These are phyloP conservation scores for Bursaphelenchus mucronatus DNA, from an alignment of 1,140 invertebrate species.

Conservation along the genomic window DNA sequence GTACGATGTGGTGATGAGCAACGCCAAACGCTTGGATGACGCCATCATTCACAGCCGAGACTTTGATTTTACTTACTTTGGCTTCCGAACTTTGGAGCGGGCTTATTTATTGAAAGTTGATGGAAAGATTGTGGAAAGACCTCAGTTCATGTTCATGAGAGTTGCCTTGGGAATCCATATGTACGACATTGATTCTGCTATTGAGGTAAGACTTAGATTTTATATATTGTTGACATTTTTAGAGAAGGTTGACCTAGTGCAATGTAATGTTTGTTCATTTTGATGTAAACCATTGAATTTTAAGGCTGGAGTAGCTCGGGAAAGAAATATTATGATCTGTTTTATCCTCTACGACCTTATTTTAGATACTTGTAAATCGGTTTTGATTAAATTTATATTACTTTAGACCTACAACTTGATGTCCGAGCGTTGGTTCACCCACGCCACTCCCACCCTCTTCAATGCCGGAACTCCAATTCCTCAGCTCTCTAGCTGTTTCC, in stretches of 20 bases:
- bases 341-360: too few species aligned
- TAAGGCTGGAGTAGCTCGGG: too few species aligned
- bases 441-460: slow-evolving; percentile 91
- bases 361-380: too few species aligned
- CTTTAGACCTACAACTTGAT: slow-evolving; percentile 80
- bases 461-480: slow-evolving; percentile 83
- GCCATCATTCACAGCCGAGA: slow-evolving; percentile 93
- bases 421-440: slow-evolving; percentile 90
- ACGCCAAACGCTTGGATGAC: slow-evolving; percentile 79
- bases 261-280: too few species aligned
- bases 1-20: slow-evolving; percentile 77
- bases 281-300: too few species aligned
- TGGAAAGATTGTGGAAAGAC: slow-evolving; percentile 85
- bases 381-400: slow-evolving; percentile 61
- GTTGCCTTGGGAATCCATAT: slow-evolving; percentile 90
- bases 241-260: too few species aligned
- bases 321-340: too few species aligned
- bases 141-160: slow-evolving; percentile 96
- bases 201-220: slow-evolving; percentile 72
- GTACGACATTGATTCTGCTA: slow-evolving; percentile 81
- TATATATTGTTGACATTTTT: too few species aligned
- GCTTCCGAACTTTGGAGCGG: slow-evolving; percentile 91
- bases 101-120: slow-evolving; percentile 89
- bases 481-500: slow-evolving; percentile 88
- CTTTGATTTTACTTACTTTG: slow-evolving; percentile 94